Evolutionary conservation across 2,113 vertebrate genomes (phyloP).

Genomic region (Oreocharis arfaki): DNA sequence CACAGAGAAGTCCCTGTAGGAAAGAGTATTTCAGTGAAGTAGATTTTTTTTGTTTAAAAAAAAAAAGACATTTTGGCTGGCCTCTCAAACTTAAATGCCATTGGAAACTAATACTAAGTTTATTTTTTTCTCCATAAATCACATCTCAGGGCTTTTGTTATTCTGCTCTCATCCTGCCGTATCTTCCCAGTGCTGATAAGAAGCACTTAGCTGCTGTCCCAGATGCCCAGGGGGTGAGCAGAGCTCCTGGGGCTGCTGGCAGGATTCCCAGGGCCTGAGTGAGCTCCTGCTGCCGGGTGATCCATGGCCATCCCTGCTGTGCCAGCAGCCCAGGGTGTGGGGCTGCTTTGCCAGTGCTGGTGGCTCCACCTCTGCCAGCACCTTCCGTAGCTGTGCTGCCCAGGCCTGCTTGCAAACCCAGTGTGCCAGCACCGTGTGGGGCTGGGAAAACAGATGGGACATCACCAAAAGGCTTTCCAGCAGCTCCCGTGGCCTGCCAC

Average conservation of each 20-base stretch:
- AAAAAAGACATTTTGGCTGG: not conserved
- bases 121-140: slow-evolving; percentile 8
- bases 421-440: fast-evolving
- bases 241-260: not conserved
- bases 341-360: not conserved
- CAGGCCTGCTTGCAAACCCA: not conserved
- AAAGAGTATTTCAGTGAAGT: not conserved
- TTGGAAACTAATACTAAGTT: slow-evolving; percentile 1
- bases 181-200: not conserved
- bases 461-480: not conserved
- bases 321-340: fast-evolving
- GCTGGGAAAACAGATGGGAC: not conserved
- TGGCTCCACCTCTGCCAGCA: not conserved
- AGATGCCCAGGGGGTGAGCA: not conserved
- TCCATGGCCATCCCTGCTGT: not conserved
- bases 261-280: not conserved
- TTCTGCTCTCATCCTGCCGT: not conserved
- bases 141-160: not conserved
- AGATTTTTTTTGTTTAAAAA: not conserved
- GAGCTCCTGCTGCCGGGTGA: not conserved
- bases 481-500: not conserved
- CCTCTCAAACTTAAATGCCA: not conserved
- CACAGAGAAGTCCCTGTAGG: not conserved
- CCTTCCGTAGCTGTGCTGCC: not conserved
- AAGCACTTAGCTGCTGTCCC: not conserved